Evolutionary conservation across 2,113 vertebrate species (phyloP).

Genomic region (Etheostoma cragini): DNA sequence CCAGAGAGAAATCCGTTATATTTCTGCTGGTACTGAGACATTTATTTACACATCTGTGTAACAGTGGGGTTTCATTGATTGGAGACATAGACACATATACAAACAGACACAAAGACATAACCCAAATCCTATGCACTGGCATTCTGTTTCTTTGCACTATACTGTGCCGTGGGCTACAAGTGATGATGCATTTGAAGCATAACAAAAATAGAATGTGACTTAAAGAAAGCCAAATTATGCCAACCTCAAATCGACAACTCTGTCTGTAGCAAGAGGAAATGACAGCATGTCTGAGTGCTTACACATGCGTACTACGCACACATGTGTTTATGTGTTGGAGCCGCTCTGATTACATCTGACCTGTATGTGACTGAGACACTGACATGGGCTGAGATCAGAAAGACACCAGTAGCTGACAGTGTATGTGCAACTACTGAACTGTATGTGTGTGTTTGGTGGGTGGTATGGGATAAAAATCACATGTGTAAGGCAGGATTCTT

Average conservation of each 20-base stretch:
- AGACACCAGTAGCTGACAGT: conserved; percentile 5
- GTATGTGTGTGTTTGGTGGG: not conserved
- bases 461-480: not conserved
- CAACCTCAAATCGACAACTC: conserved; percentile 58
- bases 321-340: conserved; percentile 2
- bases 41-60: conserved; percentile 43
- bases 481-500: not conserved
- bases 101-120: conserved; percentile 55
- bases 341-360: conserved; percentile 49
- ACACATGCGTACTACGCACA: not conserved
- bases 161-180: conserved; percentile 55
- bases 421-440: not conserved
- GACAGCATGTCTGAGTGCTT: conserved; percentile 54
- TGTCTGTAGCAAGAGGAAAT: conserved; percentile 54
- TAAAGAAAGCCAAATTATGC: conserved; percentile 72
- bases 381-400: conserved; percentile 24
- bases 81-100: conserved; percentile 45
- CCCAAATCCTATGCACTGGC: conserved; percentile 43
- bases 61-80: conserved; percentile 52
- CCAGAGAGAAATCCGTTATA: conserved; percentile 37
- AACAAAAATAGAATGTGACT: conserved; percentile 74
- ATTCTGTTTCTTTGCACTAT: conserved; percentile 47
- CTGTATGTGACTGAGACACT: conserved; percentile 50
- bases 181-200: conserved; percentile 67
- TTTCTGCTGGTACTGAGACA: conserved; percentile 38